These are phyloP conservation scores for Mastomys natalensis DNA, from an alignment of 2,113 vertebrate genomes.

Conservation along the genomic window DNA sequence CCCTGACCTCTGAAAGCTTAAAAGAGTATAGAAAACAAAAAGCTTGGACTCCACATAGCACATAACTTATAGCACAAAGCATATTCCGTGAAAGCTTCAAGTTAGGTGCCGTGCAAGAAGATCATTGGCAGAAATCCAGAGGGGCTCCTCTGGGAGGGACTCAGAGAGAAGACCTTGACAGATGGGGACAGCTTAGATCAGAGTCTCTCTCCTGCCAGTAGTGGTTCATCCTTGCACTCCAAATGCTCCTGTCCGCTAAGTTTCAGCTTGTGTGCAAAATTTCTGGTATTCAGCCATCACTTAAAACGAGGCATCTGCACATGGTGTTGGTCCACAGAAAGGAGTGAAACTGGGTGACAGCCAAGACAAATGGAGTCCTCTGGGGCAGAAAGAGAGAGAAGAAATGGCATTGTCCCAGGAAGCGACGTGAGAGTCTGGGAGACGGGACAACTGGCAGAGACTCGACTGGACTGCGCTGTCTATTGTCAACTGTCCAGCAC, in stretches of 20 bases:
- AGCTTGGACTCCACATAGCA: not conserved
- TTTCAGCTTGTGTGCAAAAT: conserved; percentile 1
- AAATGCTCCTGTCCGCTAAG: not conserved
- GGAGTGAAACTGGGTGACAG: conserved; percentile 54
- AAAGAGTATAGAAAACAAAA: not conserved
- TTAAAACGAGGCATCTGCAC: not conserved
- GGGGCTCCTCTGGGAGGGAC: not conserved
- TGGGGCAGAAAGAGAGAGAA: conserved; percentile 57
- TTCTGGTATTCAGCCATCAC: not conserved
- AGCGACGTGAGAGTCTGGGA: not conserved
- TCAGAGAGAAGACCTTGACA: not conserved
- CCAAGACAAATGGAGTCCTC: conserved; percentile 70
- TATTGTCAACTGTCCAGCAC: conserved; percentile 34
- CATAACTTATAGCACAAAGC: not conserved
- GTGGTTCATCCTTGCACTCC: not conserved
- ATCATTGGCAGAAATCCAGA: not conserved
- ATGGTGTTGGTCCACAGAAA: not conserved
- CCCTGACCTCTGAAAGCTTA: not conserved
- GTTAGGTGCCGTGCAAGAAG: not conserved
- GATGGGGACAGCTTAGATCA: not conserved
- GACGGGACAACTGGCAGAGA: conserved; percentile 42
- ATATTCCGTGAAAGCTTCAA: not conserved
- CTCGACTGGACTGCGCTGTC: fast-evolving
- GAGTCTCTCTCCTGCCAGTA: not conserved
- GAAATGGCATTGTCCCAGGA: conserved; percentile 39